phyloP scores from a whole-genome alignment of 2,797 vertebrate species.

The Acrocephalus scirpaceus region DNA sequence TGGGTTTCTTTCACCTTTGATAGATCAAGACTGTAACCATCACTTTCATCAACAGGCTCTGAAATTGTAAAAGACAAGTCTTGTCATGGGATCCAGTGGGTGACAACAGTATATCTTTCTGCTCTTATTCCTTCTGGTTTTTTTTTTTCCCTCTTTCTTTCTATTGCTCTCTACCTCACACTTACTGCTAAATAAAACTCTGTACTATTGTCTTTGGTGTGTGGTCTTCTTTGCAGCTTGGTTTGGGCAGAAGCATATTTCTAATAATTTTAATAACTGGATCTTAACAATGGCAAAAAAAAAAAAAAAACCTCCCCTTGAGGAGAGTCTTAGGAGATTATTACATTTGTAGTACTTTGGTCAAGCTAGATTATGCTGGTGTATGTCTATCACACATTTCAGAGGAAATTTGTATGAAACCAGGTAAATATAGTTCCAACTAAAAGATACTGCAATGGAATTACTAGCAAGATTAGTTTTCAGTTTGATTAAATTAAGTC shows the following conservation, averaged over 20 bases:
- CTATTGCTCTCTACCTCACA: background rate
- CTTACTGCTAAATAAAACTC: background rate
- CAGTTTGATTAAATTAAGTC: background rate
- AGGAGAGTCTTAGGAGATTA: background rate
- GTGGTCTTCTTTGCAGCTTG: background rate
- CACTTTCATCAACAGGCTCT: background rate
- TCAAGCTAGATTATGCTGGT: background rate
- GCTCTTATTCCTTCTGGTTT: background rate
- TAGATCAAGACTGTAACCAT: background rate
- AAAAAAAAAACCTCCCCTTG: background rate
- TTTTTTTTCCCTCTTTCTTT: background rate
- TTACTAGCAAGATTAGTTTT: background rate
- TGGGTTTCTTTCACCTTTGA: background rate
- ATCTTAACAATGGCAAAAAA: background rate
- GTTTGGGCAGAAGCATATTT: background rate
- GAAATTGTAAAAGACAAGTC: background rate
- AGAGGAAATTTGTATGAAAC: background rate
- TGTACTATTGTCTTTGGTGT: accelerated
- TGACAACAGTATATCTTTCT: background rate
- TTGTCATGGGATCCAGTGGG: background rate
- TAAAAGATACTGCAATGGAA: background rate
- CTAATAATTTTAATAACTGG: background rate
- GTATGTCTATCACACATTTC: background rate
- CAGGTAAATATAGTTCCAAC: background rate
- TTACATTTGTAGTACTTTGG: background rate